A percentile compares a stretch with the other conserved stretches of the same genome.
Conservation (phyloP, 2,113 vertebrate genomes). For the Cepphus grylle region DNA sequence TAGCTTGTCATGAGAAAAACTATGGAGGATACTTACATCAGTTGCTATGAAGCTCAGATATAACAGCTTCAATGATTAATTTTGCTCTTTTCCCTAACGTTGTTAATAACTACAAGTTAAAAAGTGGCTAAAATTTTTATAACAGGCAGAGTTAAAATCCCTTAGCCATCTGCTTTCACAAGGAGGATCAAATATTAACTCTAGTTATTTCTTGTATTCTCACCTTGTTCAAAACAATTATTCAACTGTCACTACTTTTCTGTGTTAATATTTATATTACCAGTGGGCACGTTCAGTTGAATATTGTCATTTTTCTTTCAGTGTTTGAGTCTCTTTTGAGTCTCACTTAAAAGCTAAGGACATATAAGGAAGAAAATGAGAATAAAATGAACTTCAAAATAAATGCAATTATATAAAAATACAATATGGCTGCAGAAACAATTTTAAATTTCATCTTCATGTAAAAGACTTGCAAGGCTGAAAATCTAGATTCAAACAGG, state of each 20-base stretch:
- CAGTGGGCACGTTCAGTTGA: neutral
- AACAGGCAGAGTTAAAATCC: neutral
- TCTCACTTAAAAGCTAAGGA: slow-evolving; percentile 26
- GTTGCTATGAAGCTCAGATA: neutral
- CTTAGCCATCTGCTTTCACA: neutral
- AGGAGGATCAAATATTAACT: neutral
- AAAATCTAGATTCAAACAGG: neutral
- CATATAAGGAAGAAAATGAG: neutral
- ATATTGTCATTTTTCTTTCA: neutral
- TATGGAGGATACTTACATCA: neutral
- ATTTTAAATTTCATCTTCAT: slow-evolving; percentile 13
- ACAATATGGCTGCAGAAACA: neutral
- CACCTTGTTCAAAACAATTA: neutral
- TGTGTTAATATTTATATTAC: neutral
- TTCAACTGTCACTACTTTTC: neutral
- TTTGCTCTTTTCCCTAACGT: slow-evolving; percentile 6
- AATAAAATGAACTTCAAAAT: neutral
- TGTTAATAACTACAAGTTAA: neutral
- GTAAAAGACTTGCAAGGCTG: neutral
- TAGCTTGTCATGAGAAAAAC: slow-evolving; percentile 6
- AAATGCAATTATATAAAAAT: slow-evolving; percentile 9
- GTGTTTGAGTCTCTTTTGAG: neutral
- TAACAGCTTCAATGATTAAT: slow-evolving; percentile 1
- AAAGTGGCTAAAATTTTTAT: neutral
- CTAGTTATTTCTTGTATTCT: neutral